Base-by-base conservation (phyloP, 2,888 invertebrate genomes). In the Agrochola lychnidis region DNA sequence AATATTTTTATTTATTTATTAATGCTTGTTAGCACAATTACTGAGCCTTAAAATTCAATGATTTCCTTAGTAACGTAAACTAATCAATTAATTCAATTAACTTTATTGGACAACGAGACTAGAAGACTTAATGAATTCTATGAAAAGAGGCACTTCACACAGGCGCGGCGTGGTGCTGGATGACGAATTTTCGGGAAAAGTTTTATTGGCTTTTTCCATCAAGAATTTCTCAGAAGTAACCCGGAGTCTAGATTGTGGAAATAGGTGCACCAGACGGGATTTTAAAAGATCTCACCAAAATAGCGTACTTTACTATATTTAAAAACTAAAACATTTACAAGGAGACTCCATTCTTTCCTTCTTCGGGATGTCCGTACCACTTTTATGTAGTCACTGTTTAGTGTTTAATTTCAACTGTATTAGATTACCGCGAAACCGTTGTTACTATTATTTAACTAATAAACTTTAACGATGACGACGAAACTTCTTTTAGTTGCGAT, bases 401-500 rank as follows among this genome's bases (percentile, higher is more conserved):
- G 87, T 88, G 86, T 89, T 90, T 89, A 89, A 91, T 91, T 91
- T 84, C 83, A 88, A 89, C 90, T 87, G 85, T 86, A 89, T 91
- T 91, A 89, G 87, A 87, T 89, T 88, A 89, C 87, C 76, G 66
- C 77, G 79, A 74, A 83, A 87, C 85, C 78, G 84, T 83, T 75
- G 81, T 69, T 79, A 81, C 86, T 86, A 89, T 89, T 90, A 89
- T 76, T 83, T 77, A 85, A 87, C 86, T 87, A 90, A 89, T 90
- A 89, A 87, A 89, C 78, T 82, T 88, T 88, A 81, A 87, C 82
- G 89, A 88, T 88, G 86, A 79, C 78, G 85, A 69, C 69, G 67
- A 48, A 78, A 82, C 74, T 85, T 78, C 71, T 81, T 82, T 83
- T 78, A 78, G 71, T 79, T 68, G 48, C 22, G 51, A 61, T 7